Base-by-base conservation (phyloP, 2,113 vertebrate species). In the Meleagris gallopavo region DNA sequence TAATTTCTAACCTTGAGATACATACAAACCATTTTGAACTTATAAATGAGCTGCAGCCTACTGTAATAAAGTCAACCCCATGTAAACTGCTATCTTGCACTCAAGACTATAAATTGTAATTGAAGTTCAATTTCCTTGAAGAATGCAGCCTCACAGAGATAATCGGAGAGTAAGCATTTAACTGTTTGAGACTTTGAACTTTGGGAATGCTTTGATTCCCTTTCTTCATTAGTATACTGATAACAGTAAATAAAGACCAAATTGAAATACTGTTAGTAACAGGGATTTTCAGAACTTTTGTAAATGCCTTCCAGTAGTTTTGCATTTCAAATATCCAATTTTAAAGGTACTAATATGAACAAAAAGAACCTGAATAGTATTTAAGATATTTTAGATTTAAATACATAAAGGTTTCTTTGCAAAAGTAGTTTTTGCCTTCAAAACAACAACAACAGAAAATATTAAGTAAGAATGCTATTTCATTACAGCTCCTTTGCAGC, bases 1-100 rank as follows among this genome's bases (percentile, higher is more conserved):
- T 97, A 76, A 95, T 97, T 96, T 96, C 83, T 87, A 95, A 97
- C 85, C 77, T 84, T 6, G 1, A 93, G 64, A 70, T 84, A 5
- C 43, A 16, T 87, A 48, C 19, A 52, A 79, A 62, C 45, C 1
- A 57, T 71, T 82, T 75, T 38, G 30, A 79, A 76, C 13, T 62
- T 25, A 66, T 36, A 90, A 73, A 9, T 40, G 69, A 94, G 12
- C 48, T 71, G 36, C 71, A 41, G 61, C 69, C 87, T 67, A 45
- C 55, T 72, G 30, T 58, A 82, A 62, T 24, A 89, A 94, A 94
- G 70, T 46, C 72, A 88, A 75, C 13, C 6, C 46, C 14, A n/a
- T 46, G 34, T 20, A 76, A 71, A 90, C 40, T 34, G 30, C 9
- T 80, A 64, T 61, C 64, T 92, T 81, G 13, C 8, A 85, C 45